A percentile compares a stretch with the other conserved stretches of the same genome.
Conservation (phyloP, 2,888 invertebrate genomes). For the Campoletis raptor region DNA sequence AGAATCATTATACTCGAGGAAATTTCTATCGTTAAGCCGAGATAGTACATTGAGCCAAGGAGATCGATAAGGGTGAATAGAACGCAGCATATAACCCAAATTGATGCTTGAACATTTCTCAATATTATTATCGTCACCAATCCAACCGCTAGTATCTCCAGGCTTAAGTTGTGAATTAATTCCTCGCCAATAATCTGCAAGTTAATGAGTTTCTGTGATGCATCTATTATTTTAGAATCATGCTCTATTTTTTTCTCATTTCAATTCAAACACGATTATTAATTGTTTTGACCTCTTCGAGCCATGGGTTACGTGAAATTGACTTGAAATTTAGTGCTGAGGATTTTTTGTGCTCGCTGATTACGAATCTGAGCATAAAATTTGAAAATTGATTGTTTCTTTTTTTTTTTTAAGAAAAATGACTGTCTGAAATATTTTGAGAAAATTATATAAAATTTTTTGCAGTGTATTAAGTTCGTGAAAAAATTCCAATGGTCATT, state of each 20-base stretch:
- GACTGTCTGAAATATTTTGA: too few species aligned
- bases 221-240: too few species aligned
- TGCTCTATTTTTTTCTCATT: not conserved
- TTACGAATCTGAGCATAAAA: too few species aligned
- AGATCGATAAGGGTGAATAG: constrained; percentile 85
- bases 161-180: constrained; percentile 83
- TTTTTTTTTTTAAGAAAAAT: too few species aligned
- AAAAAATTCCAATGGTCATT: too few species aligned
- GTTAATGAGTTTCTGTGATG: not conserved
- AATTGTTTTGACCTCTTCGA: not conserved
- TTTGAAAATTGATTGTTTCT: too few species aligned
- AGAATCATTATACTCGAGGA: constrained; percentile 85
- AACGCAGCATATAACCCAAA: constrained; percentile 85
- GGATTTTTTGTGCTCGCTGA: not conserved
- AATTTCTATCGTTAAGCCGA: constrained; percentile 85
- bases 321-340: too few species aligned
- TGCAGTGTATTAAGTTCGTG: too few species aligned
- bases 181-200: constrained; percentile 82
- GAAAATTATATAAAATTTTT: too few species aligned
- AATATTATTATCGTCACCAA: constrained; percentile 84
- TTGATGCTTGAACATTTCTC: constrained; percentile 83
- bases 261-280: not conserved
- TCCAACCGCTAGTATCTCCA: constrained; percentile 85
- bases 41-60: constrained; percentile 85
- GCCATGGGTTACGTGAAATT: not conserved